Evolutionary conservation across 2,113 vertebrate genomes (phyloP).

Genomic region (Protomyctophum bolini): DNA sequence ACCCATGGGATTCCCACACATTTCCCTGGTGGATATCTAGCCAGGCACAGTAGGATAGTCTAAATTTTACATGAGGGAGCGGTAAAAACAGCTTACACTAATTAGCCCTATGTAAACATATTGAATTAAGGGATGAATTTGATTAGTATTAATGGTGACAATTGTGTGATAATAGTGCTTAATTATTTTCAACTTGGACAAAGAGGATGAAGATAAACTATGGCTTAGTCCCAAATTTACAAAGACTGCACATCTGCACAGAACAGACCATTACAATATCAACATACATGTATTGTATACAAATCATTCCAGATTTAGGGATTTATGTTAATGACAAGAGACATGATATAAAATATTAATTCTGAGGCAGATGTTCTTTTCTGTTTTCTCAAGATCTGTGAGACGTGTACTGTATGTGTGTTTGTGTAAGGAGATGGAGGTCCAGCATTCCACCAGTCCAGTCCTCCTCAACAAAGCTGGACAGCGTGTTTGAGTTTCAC

Average conservation of each 20-base stretch:
- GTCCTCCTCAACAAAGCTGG: conserved; percentile 45
- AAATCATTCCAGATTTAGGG: too few species aligned
- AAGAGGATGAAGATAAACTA: too few species aligned
- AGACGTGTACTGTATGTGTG: not conserved
- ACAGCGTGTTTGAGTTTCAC: conserved; percentile 62
- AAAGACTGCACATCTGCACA: too few species aligned
- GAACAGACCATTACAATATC: too few species aligned
- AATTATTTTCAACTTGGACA: too few species aligned
- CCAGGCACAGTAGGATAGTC: conserved; percentile 1
- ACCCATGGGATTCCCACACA: conserved; percentile 33
- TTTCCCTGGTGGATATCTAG: conserved; percentile 20
- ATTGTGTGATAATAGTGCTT: not conserved
- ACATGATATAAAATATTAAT: not conserved
- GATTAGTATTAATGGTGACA: not conserved
- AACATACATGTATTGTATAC: too few species aligned
- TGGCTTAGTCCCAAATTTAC: too few species aligned
- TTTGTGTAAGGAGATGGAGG: conserved; percentile 11
- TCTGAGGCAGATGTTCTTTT: not conserved
- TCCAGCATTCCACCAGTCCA: conserved; percentile 47
- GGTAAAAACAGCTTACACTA: conserved; percentile 22
- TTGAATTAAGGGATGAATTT: not conserved
- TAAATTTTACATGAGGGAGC: conserved; percentile 27
- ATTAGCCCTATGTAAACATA: conserved; percentile 5
- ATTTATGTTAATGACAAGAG: not conserved
- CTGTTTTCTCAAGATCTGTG: conserved; percentile 24